A percentile compares a stretch with the other conserved stretches of the same genome.
Conservation (phyloP, 2,113 vertebrate species). For the Uria aalge region DNA sequence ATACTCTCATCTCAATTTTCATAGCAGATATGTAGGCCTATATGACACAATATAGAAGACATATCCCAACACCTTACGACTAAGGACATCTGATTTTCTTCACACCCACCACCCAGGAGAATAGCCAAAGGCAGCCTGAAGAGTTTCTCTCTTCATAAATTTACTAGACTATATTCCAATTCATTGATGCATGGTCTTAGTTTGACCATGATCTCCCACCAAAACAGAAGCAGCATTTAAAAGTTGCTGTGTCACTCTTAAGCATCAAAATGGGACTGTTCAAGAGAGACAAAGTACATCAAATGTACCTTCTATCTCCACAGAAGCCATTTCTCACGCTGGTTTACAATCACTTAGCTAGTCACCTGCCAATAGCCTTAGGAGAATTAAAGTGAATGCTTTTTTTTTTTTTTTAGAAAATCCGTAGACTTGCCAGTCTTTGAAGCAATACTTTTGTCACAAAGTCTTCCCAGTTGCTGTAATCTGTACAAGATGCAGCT, state of each 20-base stretch:
- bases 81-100: not conserved
- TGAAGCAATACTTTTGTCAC: slow-evolving; percentile 9
- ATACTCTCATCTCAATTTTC: not conserved
- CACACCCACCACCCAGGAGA: not conserved
- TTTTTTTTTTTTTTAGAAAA: slow-evolving; percentile 31
- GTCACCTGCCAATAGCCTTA: slow-evolving; percentile 42
- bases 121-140: not conserved
- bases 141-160: slow-evolving; percentile 5
- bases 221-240: slow-evolving; percentile 13
- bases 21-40: not conserved
- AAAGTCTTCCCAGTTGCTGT: not conserved
- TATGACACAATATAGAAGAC: not conserved
- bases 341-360: slow-evolving; percentile 47
- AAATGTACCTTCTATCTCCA: not conserved
- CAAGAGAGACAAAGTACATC: slow-evolving; percentile 22
- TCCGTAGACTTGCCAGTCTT: slow-evolving; percentile 57
- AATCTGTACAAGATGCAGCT: not conserved
- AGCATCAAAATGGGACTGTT: not conserved
- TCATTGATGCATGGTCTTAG: not conserved
- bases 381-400: slow-evolving; percentile 51
- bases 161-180: not conserved
- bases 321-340: slow-evolving; percentile 47
- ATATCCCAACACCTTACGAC: not conserved
- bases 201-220: not conserved
- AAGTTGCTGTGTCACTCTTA: not conserved